Percentiles rank a stretch among this genome's conserved stretches.
phyloP scores from a whole-genome alignment of 2,797 vertebrate genomes.

The Columba guinea region DNA sequence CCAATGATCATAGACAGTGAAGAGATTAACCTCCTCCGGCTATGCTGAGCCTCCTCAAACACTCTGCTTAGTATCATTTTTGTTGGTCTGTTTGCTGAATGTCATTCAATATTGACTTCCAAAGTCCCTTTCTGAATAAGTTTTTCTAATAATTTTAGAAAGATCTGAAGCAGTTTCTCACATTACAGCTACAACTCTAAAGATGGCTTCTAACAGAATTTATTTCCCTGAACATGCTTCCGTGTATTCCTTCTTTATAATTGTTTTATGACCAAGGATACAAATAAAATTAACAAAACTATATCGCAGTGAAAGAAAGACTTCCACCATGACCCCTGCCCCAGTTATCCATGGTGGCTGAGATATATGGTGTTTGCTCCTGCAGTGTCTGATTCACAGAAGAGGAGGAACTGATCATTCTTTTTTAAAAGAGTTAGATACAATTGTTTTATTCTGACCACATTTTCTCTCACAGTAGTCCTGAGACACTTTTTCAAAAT shows the following conservation, averaged over 20 bases:
- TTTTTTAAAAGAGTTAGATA: not conserved
- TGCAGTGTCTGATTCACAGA: not conserved
- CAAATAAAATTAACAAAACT: not conserved
- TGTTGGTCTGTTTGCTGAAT: not conserved
- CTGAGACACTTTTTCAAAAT: not conserved
- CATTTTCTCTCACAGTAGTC: not conserved
- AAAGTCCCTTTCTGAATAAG: not conserved
- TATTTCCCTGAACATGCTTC: not conserved
- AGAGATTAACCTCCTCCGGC: not conserved
- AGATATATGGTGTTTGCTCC: not conserved
- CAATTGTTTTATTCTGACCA: not conserved
- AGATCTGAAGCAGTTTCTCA: not conserved
- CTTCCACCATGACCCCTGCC: not conserved
- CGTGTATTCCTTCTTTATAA: not conserved
- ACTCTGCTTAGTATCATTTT: not conserved
- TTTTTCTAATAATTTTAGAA: not conserved
- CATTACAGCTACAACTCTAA: not conserved
- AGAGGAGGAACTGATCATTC: not conserved
- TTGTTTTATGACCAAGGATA: not conserved
- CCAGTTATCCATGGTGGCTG: not conserved
- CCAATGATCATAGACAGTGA: accelerated
- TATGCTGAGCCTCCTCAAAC: not conserved
- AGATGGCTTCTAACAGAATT: not conserved
- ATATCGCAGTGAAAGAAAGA: accelerated
- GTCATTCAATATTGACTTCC: not conserved